A percentile compares a stretch with the other conserved stretches of the same genome.
These are phyloP conservation scores for Hartigia nigra DNA, from an alignment of 2,888 invertebrate species.

Conservation along the genomic window DNA sequence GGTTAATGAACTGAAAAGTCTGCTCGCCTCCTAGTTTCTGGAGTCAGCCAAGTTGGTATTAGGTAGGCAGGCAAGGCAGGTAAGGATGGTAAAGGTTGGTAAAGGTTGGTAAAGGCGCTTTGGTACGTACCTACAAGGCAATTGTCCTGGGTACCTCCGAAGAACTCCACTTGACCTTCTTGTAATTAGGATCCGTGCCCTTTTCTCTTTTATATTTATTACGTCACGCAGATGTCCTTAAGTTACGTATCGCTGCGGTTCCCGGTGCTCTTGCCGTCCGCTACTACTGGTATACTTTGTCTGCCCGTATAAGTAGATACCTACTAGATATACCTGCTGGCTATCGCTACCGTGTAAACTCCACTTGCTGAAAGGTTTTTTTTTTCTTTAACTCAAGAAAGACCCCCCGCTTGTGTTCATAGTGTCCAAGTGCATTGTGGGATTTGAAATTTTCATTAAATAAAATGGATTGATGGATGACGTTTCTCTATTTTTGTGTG, in stretches of 20 bases:
- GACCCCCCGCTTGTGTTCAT: neutral
- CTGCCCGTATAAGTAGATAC: neutral
- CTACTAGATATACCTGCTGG: neutral
- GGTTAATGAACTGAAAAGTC: constrained; percentile 47
- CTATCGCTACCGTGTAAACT: neutral
- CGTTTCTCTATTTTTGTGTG: neutral
- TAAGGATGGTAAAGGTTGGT: neutral
- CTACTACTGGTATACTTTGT: neutral
- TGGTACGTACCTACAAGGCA: neutral
- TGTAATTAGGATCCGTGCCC: constrained; percentile 4
- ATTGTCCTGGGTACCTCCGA: neutral
- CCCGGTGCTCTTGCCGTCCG: neutral
- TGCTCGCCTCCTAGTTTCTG: neutral
- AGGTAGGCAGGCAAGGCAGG: neutral
- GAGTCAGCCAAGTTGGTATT: neutral
- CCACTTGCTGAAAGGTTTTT: neutral
- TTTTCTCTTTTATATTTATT: constrained; percentile 5
- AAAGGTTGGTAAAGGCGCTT: neutral
- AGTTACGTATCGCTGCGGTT: neutral
- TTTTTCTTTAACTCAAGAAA: neutral
- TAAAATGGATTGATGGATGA: neutral
- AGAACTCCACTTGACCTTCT: neutral
- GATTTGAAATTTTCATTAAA: neutral
- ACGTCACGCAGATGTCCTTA: constrained; percentile 3
- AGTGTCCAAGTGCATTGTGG: neutral